phyloP scores from a whole-genome alignment of 2,113 vertebrate genomes.

The Pycnonotus jocosus region DNA sequence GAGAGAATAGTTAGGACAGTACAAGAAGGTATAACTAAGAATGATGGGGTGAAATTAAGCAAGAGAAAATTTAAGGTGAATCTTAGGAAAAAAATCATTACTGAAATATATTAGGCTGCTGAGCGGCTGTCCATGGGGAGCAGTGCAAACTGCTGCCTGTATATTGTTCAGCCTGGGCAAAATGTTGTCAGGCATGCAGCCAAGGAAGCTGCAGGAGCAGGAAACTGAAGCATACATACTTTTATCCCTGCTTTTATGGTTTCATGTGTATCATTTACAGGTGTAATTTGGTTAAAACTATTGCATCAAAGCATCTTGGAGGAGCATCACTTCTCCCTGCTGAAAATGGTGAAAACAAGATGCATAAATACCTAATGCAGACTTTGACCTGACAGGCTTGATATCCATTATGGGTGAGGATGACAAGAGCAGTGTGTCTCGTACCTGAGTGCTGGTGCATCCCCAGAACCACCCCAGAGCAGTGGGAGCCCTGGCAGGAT shows the following conservation, averaged over 20 bases:
- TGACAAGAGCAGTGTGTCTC: not conserved
- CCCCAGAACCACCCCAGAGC: fast-evolving
- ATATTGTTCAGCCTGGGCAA: slow-evolving; percentile 3
- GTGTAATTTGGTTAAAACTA: not conserved
- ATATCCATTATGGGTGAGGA: not conserved
- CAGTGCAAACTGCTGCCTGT: slow-evolving; percentile 14
- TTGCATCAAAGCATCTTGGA: not conserved
- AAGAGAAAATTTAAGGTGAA: slow-evolving; percentile 62
- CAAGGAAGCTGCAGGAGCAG: not conserved
- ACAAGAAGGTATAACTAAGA: slow-evolving; percentile 47
- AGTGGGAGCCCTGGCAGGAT: not conserved
- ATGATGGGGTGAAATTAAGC: slow-evolving; percentile 60
- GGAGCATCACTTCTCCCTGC: not conserved
- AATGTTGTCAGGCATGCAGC: not conserved
- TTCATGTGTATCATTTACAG: not conserved
- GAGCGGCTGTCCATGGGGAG: slow-evolving; percentile 8
- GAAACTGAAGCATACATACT: not conserved
- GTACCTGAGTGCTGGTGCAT: not conserved
- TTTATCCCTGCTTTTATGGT: not conserved
- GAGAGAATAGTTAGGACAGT: not conserved
- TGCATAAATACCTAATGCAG: not conserved
- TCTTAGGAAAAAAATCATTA: slow-evolving; percentile 63
- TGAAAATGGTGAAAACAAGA: not conserved
- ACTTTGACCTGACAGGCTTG: not conserved
- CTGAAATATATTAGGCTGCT: slow-evolving; percentile 53